phyloP scores from a whole-genome alignment of 2,113 vertebrate genomes.

The Ursus arctos region DNA sequence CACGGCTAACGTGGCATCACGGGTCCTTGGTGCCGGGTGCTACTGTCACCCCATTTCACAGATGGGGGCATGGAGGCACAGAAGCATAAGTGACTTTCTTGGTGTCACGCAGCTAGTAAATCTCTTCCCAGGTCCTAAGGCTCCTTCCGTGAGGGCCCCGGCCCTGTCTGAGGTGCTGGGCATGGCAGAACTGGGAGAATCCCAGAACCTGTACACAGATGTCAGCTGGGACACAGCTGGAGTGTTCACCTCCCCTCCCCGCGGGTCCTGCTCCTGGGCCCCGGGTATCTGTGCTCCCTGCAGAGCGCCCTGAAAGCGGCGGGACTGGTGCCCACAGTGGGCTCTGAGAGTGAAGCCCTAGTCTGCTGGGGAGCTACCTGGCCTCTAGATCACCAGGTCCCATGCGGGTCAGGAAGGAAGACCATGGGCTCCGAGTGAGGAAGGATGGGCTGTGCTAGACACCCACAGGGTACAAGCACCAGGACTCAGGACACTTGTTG shows the following conservation, averaged over 20 bases:
- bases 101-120: not conserved
- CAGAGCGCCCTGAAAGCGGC: not conserved
- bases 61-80: not conserved
- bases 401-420: not conserved
- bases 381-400: not conserved
- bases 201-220: conserved; percentile 39
- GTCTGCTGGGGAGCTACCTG: not conserved
- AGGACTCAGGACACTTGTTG: not conserved
- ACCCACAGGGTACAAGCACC: not conserved
- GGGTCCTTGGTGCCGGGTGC: not conserved
- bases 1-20: fast-evolving
- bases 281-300: not conserved
- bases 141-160: not conserved
- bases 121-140: not conserved
- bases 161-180: not conserved
- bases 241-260: not conserved
- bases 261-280: not conserved
- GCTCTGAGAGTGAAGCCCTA: not conserved
- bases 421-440: not conserved
- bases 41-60: not conserved
- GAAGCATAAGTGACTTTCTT: not conserved
- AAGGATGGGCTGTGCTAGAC: not conserved
- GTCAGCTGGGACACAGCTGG: not conserved
- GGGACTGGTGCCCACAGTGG: not conserved
- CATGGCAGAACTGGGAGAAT: not conserved